A percentile compares a stretch with the other conserved stretches of the same genome.
Conservation (phyloP, 2,797 vertebrate species). For the Tiaroga cobitis region DNA sequence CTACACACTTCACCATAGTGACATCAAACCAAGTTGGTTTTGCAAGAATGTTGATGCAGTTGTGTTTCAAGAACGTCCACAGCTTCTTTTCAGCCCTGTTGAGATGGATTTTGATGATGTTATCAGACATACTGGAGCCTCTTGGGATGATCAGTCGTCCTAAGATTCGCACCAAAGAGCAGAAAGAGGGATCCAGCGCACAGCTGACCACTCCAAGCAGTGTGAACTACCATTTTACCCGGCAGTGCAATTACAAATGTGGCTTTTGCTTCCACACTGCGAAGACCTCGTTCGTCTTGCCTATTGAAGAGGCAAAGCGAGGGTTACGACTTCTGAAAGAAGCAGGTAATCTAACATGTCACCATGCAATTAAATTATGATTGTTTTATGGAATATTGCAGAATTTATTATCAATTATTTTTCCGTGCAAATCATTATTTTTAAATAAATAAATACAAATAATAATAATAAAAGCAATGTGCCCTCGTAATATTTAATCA, state of each 20-base stretch:
- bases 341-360: constrained; percentile 76
- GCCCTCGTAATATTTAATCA: neutral
- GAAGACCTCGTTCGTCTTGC: constrained; percentile 92
- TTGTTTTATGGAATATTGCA: neutral
- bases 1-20: constrained; percentile 48
- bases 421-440: neutral
- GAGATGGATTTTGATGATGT: neutral
- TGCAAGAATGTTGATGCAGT: constrained; percentile 60
- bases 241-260: constrained; percentile 93
- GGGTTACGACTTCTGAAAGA: constrained; percentile 82
- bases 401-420: neutral
- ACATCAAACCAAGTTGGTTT: constrained; percentile 38
- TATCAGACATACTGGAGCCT: neutral
- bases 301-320: constrained; percentile 85
- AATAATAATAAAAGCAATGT: too few species aligned
- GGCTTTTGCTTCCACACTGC: constrained; percentile 98
- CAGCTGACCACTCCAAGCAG: constrained; percentile 59
- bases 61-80: constrained; percentile 59
- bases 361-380: neutral
- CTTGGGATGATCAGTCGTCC: neutral
- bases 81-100: constrained; percentile 43
- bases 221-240: constrained; percentile 93
- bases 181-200: neutral
- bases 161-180: neutral
- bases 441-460: too few species aligned